Evolutionary conservation across 2,888 invertebrate species (phyloP), one percentile per base, ranked within the genome.

Genomic region (Eupithecia exiguata): DNA sequence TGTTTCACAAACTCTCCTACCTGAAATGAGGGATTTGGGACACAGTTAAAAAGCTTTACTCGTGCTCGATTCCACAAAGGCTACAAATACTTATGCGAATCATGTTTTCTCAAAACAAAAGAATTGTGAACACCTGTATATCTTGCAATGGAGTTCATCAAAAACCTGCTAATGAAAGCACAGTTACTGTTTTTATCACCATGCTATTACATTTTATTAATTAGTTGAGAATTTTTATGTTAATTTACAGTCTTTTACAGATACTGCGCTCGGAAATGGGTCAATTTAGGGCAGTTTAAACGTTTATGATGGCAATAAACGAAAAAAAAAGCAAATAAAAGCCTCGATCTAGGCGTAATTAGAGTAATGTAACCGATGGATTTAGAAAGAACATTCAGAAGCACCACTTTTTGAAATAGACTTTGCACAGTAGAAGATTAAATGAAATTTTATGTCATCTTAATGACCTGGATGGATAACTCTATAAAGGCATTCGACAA

Each of bases 321-420:
- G 78, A 80, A 83, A 85, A 21, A 53, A 53, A 84, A 84, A 84
- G 85, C 85, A 87, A 82, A 84, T 83, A 82, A 84, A 82, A 81
- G 83, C 83, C 84, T 84, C 83, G 84, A 85, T 86, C 86, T 88
- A 81, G 86, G 84, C 82, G 83, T 91, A 92, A 92, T 92, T 89
- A 92, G 88, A 84, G 85, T 90, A 92, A 91, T 91, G 90, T 87
- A 87, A 81, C 82, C 84, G 83, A 82, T 88, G 85, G 86, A 87
- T 86, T 84, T 81, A 81, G 83, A 82, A 77, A 78, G 74, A 78
- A 65, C 16, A 62, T 35, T 35, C 62, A 62, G 62, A 62, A 62
- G 35, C 62, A 35, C 30, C 10, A 62, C 35, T 62, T 62, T 16
- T 62, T 14, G n/a, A 7, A 12, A 58, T 14, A 58, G 4, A 58